A percentile compares a stretch with the other conserved stretches of the same genome.
Conservation (phyloP, 2,113 vertebrate genomes). For the Ageneiosus marmoratus region DNA sequence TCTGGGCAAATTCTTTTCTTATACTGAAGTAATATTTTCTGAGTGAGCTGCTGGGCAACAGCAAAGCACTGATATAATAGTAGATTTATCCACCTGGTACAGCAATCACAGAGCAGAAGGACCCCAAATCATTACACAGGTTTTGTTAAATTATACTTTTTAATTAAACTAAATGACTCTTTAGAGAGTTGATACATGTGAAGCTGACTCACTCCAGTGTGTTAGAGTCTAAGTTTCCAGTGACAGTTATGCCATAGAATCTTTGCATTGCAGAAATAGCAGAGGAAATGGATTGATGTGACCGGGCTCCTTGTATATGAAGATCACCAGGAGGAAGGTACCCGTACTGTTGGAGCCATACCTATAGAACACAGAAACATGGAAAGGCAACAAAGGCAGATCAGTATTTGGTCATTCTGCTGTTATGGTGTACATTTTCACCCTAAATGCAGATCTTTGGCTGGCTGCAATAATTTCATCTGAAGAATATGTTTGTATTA, state of each 20-base stretch:
- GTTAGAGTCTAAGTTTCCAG: conserved; percentile 74
- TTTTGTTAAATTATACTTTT: neutral
- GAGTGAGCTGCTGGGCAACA: neutral
- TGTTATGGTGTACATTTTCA: neutral
- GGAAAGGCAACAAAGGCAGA: neutral
- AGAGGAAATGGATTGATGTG: conserved; percentile 81
- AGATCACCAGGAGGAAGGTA: conserved; percentile 91
- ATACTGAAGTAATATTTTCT: conserved; percentile 19
- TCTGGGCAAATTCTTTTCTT: conserved; percentile 5
- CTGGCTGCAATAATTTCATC: neutral
- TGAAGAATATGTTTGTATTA: neutral
- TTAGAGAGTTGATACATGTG: neutral
- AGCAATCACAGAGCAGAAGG: neutral
- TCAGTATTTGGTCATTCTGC: neutral
- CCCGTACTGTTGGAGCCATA: conserved; percentile 90
- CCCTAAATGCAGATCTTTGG: no score
- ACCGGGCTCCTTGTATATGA: conserved; percentile 82
- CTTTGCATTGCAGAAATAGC: conserved; percentile 87
- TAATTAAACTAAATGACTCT: neutral
- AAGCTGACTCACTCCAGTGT: conserved; percentile 77
- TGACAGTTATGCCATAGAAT: conserved; percentile 85
- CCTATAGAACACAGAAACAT: conserved; percentile 64
- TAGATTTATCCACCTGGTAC: conserved; percentile 16
- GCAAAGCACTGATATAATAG: conserved; percentile 3
- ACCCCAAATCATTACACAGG: neutral